Evolutionary conservation across 2,113 vertebrate species (phyloP), one percentile per base, ranked within the genome.

Genomic region (Tachysurus vachellii): DNA sequence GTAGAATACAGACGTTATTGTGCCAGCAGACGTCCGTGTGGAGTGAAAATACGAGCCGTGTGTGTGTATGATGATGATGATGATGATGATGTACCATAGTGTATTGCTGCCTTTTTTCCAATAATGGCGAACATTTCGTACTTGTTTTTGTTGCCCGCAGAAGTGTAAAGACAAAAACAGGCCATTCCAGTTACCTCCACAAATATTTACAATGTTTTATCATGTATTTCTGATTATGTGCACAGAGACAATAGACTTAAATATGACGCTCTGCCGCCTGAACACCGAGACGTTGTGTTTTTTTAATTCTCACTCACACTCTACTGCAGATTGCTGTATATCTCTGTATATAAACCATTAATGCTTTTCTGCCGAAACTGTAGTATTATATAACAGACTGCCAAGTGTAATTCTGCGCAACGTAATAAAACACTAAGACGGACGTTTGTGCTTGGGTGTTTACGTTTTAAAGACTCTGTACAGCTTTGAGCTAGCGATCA

Each of bases 1-100:
- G 62, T 88, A 90, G 90, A 88, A 85, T 87, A 76, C 86, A 87
- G 85, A 89, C 84, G 88, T 75, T 59, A 44, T 76, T 83, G 83
- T 77, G 70, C 89, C 89, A 91, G 89, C 86, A 89, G 50, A 80
- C 54, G n/a, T 71, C 82, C 64, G 54, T 66, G 44, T 47, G 56
- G 75, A 13, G 56, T 13, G 85, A 53, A 61, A 68, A 64, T 21
- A 75, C 21, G 28, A 54, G 36, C 62, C 8, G 47, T 85, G 70
- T 53, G 53, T 70, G 77, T 70, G 62, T 44, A 26, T 19, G 66
- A 47, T 3, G n/a, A 44, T 31, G 42, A 19, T 31, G 59, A 23
- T 16, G 17, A 16, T 5, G 66, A 75, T 31, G n/a, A 28, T 57
- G 17, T 44, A 80, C 77, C 47, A 80, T n/a, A 44, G 57, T 82